Conservation (phyloP, 2,888 invertebrate species). For the Reticulitermes lucifugus region DNA sequence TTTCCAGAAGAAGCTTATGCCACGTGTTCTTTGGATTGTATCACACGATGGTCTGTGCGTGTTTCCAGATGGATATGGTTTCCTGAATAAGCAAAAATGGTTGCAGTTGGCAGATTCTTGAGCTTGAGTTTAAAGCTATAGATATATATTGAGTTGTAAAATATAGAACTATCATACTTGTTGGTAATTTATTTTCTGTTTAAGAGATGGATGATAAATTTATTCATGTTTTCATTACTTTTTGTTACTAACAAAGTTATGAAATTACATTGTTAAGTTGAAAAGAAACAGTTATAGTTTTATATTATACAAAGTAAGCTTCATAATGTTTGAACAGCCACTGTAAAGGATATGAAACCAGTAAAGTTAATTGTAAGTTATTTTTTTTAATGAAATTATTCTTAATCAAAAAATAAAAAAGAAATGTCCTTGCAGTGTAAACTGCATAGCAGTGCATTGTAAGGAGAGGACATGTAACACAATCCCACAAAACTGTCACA, state of each 20-base stretch:
- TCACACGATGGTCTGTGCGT: background rate
- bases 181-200: conserved; percentile 24
- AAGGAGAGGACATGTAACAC: background rate
- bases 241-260: conserved; percentile 23
- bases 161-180: conserved; percentile 12
- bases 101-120: background rate
- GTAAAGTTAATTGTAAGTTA: conserved; percentile 7
- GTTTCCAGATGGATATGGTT: background rate
- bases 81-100: background rate
- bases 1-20: background rate
- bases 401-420: conserved; percentile 17
- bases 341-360: conserved; percentile 25
- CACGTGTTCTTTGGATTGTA: background rate
- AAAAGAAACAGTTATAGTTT: background rate
- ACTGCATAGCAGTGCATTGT: background rate
- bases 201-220: conserved; percentile 10
- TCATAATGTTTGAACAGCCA: conserved; percentile 13
- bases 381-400: conserved; percentile 25
- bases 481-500: conserved; percentile 9
- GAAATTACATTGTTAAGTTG: background rate
- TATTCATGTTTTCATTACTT: background rate
- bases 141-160: conserved; percentile 21
- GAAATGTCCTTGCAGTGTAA: background rate
- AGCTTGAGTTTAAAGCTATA: background rate
- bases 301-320: background rate